These are phyloP conservation scores for Sylvia atricapilla DNA, from an alignment of 2,113 vertebrate species.

Conservation along the genomic window DNA sequence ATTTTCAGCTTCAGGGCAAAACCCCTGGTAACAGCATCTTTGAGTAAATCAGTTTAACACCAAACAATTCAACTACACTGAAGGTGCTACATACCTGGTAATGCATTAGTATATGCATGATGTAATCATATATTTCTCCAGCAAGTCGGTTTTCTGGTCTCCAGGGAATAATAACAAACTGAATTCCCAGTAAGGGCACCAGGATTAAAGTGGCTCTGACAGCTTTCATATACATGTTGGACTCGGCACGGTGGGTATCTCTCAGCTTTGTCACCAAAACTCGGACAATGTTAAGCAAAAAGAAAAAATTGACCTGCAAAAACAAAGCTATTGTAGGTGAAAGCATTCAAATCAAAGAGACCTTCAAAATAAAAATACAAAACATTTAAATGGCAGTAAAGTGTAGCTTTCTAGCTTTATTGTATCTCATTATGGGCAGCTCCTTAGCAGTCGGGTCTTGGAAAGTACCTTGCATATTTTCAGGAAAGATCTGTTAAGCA, in stretches of 20 bases:
- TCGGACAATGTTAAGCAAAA: conserved; percentile 93
- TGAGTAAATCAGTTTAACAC: background rate
- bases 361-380: background rate
- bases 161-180: conserved; percentile 97
- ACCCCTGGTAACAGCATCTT: background rate
- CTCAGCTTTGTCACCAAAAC: conserved; percentile 93
- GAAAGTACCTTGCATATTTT: background rate
- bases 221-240: conserved; percentile 98
- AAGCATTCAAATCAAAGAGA: background rate
- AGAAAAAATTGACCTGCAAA: conserved; percentile 94
- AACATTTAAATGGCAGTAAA: background rate
- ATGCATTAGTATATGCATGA: conserved; percentile 97
- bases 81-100: conserved; percentile 84
- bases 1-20: background rate
- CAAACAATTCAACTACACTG: background rate
- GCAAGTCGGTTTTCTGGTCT: conserved; percentile 89
- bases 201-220: conserved; percentile 94
- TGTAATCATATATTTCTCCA: conserved; percentile 92
- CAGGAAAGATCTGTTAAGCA: background rate
- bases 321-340: background rate
- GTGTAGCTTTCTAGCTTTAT: background rate
- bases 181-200: conserved; percentile 93
- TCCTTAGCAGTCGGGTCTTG: background rate
- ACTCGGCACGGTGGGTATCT: conserved; percentile 88
- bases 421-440: background rate